phyloP scores from a whole-genome alignment of 2,888 invertebrate genomes.

The Drosophila kambysellisi region DNA sequence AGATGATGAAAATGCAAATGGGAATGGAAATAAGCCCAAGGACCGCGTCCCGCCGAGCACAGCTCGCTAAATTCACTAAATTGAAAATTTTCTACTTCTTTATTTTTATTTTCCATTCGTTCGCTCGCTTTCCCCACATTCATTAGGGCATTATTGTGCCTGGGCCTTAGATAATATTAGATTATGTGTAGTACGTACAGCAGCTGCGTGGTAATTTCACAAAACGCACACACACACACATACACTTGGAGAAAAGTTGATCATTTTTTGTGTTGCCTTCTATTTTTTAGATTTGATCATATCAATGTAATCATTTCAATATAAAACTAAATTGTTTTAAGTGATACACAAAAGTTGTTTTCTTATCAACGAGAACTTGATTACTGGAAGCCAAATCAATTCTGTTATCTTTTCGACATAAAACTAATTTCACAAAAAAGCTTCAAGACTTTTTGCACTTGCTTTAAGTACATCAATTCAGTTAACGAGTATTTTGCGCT shows the following conservation, averaged over 20 bases:
- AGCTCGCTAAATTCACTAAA: constrained; percentile 46
- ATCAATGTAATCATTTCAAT: no score
- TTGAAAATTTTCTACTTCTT: constrained; percentile 60
- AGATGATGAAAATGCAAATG: constrained; percentile 49
- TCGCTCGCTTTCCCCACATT: constrained; percentile 55
- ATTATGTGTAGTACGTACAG: constrained; percentile 61
- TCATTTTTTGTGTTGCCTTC: not conserved
- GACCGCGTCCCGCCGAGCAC: constrained; percentile 11
- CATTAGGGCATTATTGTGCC: constrained; percentile 75
- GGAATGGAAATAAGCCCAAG: constrained; percentile 23
- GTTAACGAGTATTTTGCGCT: not conserved
- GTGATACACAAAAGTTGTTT: not conserved
- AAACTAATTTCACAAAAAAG: not conserved
- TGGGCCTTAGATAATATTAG: constrained; percentile 70
- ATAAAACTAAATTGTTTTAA: not conserved
- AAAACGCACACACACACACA: not conserved
- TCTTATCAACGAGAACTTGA: not conserved
- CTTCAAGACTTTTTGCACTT: not conserved
- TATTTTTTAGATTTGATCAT: not conserved
- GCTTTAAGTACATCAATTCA: not conserved
- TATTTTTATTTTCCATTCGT: constrained; percentile 17
- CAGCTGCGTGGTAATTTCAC: constrained; percentile 22
- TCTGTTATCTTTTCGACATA: not conserved
- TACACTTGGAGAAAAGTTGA: not conserved
- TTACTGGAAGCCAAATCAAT: not conserved